Evolutionary conservation across 2,797 vertebrate species (phyloP), one percentile per base, ranked within the genome.

Genomic region (Alosa sapidissima): DNA sequence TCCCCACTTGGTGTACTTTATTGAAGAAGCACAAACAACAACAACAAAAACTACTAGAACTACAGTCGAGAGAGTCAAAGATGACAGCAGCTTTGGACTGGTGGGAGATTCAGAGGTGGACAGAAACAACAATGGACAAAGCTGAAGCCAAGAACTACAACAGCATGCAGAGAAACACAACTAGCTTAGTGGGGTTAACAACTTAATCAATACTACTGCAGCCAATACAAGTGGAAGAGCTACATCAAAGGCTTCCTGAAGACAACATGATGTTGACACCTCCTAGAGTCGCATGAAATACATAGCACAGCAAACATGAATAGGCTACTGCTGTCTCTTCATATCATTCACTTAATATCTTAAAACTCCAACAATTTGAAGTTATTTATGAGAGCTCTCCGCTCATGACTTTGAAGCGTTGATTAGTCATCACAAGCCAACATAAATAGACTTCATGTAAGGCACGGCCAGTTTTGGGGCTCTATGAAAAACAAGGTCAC

Each of bases 1-100:
- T 41, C 36, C 45, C 85, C 85, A 83, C 86, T 90, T 90, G 87
- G 86, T 84, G 86, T 52, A 52, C 87, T 88, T 90, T 81, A 85
- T 54, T 81, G 19, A 68, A 84, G 33, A 55, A 41, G 47, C 49
- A 49, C 68, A 75, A 19, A 45, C 33, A 45, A 75, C 6, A 36
- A 72, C 33, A 75, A 41, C 68, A 75, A 14, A 33, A 75, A 45
- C 33, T 45, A 75, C 68, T 16, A 41, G 3, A 41, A 75, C 68
- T 41, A 41, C 5, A 13, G 14, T 75, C 19, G 14, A 16, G 55
- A 19, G 55, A 21, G 19, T 55, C 54, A 55, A 41, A 41, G 65
- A 75, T 45, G 68, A 24, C 8, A 11, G 68, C 68, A 14, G 41
- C 41, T 75, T 75, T 41, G 33, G 33, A 75, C 33, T 75, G 68